Percentiles rank a stretch among this genome's conserved stretches.
Conservation (phyloP, 2,113 vertebrate species). For the Chionomys nivalis region DNA sequence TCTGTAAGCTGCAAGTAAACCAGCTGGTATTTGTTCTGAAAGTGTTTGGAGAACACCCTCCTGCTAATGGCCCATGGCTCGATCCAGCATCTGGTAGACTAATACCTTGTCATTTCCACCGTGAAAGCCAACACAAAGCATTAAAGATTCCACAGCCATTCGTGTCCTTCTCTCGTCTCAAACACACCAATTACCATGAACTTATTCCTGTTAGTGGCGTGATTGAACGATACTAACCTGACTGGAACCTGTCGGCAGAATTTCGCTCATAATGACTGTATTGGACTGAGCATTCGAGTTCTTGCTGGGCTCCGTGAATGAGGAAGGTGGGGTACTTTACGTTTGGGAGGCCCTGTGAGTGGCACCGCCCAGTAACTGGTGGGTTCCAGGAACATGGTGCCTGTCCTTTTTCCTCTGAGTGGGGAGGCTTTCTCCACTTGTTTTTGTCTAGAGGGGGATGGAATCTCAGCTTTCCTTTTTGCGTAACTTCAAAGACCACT, state of each 20-base stretch:
- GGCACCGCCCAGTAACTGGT: slow-evolving; percentile 27
- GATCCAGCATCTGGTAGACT: slow-evolving; percentile 84
- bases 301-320: slow-evolving; percentile 66
- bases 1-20: slow-evolving; percentile 80
- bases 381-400: slow-evolving; percentile 9
- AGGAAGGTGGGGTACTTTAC: slow-evolving; percentile 58
- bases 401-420: slow-evolving; percentile 21
- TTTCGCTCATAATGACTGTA: slow-evolving; percentile 71
- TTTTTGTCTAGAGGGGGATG: slow-evolving; percentile 22
- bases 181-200: slow-evolving; percentile 79
- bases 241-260: slow-evolving; percentile 67
- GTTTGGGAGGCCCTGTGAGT: slow-evolving; percentile 34
- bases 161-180: slow-evolving; percentile 70
- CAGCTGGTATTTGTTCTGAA: slow-evolving; percentile 85
- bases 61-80: slow-evolving; percentile 83
- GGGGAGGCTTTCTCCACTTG: background rate
- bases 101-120: slow-evolving; percentile 80
- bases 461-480: background rate
- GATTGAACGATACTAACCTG: slow-evolving; percentile 78
- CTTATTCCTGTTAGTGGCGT: slow-evolving; percentile 77
- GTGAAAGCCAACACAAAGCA: slow-evolving; percentile 83
- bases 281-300: slow-evolving; percentile 69
- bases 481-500: background rate
- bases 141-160: slow-evolving; percentile 77
- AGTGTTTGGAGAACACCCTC: slow-evolving; percentile 79